Base-by-base conservation (phyloP, 2,888 invertebrate genomes). In the Toxonevra muliebris region DNA sequence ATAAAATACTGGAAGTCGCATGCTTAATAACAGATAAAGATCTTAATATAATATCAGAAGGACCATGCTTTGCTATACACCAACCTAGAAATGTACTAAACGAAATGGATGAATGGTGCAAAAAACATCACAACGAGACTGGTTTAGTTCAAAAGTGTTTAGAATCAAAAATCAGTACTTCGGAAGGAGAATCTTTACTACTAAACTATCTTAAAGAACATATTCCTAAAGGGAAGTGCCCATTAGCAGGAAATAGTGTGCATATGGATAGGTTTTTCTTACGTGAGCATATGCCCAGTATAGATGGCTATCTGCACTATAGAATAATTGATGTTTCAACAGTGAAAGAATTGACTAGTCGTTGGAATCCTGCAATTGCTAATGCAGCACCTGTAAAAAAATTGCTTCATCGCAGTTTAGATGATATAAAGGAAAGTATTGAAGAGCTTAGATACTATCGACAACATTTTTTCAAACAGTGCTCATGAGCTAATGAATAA, bases 321-420 rank as follows among this genome's bases (percentile, higher is more conserved):
- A 89, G 98, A 76, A 92, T 95, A 55, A 90, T 99, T 71, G 98
- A 98, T 87, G 96, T 97, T 2, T 94, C 94, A 45, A 90, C 94
- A 0, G 85, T 98, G 17, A 97, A 97, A 82, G 97, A 97, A 84
- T 82, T 98, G 63, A 89, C 88, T 12, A 88, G 88, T 73, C 84
- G 93, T 15, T 98, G 97, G 97, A 90, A 91, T 83, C 89, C 89
- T 2, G 86, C 87, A 17, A 82, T 90, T 11, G 89, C 84, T 75
- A 83, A 87, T 13, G 79, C 77, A n/a, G 85, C 86, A 61, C 93
- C 93, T 0, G 80, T 81, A 58, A 95, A 95, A 78, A 84, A 80
- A 60, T 87, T 89, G n/a, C 76, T 83, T 0, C 95, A 96, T 80
- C 88, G 95, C 74, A 90, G 92, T 13, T 77, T 93, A n/a, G 89